Base-by-base conservation (phyloP, 1,140 invertebrate genomes). In the Sinonovacula constricta region DNA sequence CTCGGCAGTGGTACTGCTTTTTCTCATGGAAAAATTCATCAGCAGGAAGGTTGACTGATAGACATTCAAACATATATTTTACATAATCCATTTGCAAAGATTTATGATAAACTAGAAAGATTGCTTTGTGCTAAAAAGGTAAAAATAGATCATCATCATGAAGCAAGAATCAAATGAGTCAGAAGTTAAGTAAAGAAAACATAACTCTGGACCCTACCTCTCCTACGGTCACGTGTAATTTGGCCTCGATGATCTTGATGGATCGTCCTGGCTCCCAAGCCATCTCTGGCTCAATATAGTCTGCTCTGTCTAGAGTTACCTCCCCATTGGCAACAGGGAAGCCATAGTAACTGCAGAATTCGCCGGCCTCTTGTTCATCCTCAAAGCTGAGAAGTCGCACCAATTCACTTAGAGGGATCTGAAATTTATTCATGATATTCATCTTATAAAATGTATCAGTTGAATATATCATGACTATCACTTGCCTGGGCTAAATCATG, bases 271-370 rank as follows among this genome's bases (percentile, higher is more conserved):
- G 80, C 1, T 85, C 70, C 34, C 90, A 86, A 1, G 83, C 68
- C 26, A 79, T 81, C 70, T 92, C 90, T 33, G 92, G 91, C 54
- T 87, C 81, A 14, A 87, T 79, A 79, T 91, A 92, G 18, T 82
- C 79, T 18, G 74, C 78, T 49, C 86, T 87, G 59, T 91, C 90
- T 22, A 92, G 79, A 5, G 87, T 77, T 15, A 92, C 82, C 49
- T 81, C 82, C 2, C 82, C 82, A 15, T 88, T 84, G 22, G 88
- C 87, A 4, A 88, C 74, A 28, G 60, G 68, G 31, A 93, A 83
- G 12, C 91, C 92, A 85, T 93, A 91, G 69, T 85, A 79, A 18
- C 86, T 57, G 81, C 92, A 92, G 81, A 93, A 93, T 0, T 86
- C 66, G 3, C 39, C 68, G 18, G 91, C 89, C 56, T 93, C 91